Base-by-base conservation (phyloP, 2,797 vertebrate genomes). In the Furcifer pardalis region DNA sequence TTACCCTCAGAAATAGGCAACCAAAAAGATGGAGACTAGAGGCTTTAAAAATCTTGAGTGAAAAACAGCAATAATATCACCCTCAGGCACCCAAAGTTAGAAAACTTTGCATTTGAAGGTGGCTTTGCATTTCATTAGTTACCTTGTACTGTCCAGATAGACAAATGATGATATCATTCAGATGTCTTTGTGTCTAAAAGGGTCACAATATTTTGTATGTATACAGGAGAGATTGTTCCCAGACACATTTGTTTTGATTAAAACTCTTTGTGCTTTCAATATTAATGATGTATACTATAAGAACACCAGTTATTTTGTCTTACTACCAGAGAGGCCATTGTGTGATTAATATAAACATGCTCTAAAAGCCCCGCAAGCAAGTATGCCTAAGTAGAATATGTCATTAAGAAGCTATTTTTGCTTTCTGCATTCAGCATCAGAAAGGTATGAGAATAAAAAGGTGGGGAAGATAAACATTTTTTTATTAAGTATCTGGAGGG, bases 401-500 rank as follows among this genome's bases (percentile, higher is more conserved):
- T 71, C 49, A 80, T 66, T 81, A 73, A 89, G 0, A 5, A 79
- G 5, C 60, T 82, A 30, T 84, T 40, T 59, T 91, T 89, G 84
- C 37, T 71, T 71, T 42, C 79, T 17, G 80, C 83, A 68, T 37
- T 77, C 84, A 86, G 62, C 1, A 13, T 49, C 83, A 81, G 65
- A 32, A 37, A 89, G 83, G 69, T 87, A 84, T 86, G 77, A 15
- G 76, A 87, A 90, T 87, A 85, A 85, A 74, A 87, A 88, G 10
- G 42, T 69, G 68, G 72, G 77, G n/a, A n/a, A 79, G 71, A 79
- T 89, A 91, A 93, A 91, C 62, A 77, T 91, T 92, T 40, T 40
- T 87, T 68, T 80, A 81, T 93, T 91, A 92, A 89, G 86, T 90
- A 87, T 89, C 87, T 94, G 91, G 84, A 92, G 84, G 25, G 65